Evolutionary conservation across 2,888 invertebrate genomes (phyloP).

Genomic region (Rotaria macrura): DNA sequence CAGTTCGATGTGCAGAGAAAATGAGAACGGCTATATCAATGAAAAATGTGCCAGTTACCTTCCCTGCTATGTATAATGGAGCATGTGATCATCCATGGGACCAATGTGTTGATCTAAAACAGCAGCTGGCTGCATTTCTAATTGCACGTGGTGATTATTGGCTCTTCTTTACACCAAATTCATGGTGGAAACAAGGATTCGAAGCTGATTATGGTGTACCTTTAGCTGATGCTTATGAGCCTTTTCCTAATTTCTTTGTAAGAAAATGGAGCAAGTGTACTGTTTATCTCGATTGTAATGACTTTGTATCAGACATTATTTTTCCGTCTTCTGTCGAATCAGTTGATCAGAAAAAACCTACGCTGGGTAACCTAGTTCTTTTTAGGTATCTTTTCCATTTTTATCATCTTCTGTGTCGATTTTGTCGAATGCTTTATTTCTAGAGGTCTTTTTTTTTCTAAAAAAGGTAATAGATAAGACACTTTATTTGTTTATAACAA

Average conservation of each 20-base stretch:
- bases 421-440: neutral
- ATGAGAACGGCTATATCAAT: constrained; percentile 5
- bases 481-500: too few species aligned
- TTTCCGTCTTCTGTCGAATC: neutral
- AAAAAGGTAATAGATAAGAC: neutral
- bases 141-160: constrained; percentile 1
- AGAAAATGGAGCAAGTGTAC: neutral
- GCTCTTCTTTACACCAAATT: constrained; percentile 1
- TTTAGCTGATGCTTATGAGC: neutral
- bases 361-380: too few species aligned
- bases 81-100: constrained; percentile 14
- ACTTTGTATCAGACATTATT: neutral
- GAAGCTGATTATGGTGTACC: neutral
- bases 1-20: neutral
- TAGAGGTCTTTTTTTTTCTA: neutral
- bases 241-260: neutral
- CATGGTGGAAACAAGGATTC: constrained; percentile 19
- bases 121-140: constrained; percentile 14
- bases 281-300: constrained; percentile 9
- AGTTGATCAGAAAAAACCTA: neutral
- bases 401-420: neutral
- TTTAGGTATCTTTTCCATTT: neutral
- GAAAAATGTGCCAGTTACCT: constrained; percentile 11
- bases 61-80: constrained; percentile 15
- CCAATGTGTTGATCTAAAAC: neutral